phyloP scores from a whole-genome alignment of 1,140 invertebrate species.

The Lordiphosa mommai region DNA sequence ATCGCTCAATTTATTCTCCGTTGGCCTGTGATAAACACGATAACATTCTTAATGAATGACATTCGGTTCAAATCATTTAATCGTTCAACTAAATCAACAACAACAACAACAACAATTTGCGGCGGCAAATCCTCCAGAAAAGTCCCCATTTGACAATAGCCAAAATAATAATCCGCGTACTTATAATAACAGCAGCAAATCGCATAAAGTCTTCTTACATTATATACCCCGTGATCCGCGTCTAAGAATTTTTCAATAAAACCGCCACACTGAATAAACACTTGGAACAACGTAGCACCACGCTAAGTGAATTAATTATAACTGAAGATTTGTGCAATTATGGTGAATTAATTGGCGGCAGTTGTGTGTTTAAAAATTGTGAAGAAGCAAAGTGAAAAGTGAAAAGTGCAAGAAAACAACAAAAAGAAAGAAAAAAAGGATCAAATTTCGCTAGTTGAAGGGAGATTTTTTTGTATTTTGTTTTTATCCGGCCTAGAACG shows the following conservation, averaged over 20 bases:
- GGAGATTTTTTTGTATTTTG: too few relatives aligned
- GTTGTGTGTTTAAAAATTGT: constrained; percentile 35
- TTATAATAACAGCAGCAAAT: constrained; percentile 77
- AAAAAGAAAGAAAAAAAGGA: too few relatives aligned
- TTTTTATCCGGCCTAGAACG: too few relatives aligned
- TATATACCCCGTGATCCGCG: constrained; percentile 77
- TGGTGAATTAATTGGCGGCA: constrained; percentile 73
- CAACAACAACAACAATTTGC: constrained; percentile 25
- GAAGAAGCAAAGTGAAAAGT: constrained; percentile 15
- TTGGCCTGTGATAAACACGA: constrained; percentile 49
- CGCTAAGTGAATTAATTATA: constrained; percentile 66
- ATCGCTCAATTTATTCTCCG: constrained; percentile 49
- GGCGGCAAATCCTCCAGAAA: constrained; percentile 12
- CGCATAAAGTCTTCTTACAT: constrained; percentile 76
- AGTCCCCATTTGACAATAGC: constrained; percentile 43
- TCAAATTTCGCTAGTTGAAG: too few relatives aligned
- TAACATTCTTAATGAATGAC: constrained; percentile 77
- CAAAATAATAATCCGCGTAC: constrained; percentile 73
- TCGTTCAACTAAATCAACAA: constrained; percentile 51
- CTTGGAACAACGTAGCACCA: constrained; percentile 37
- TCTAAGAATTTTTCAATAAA: constrained; percentile 68
- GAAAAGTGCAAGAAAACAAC: too few relatives aligned
- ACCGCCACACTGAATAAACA: constrained; percentile 70
- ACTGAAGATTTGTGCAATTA: constrained; percentile 77
- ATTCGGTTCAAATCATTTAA: constrained; percentile 63